A percentile compares a stretch with the other conserved stretches of the same genome.
These are phyloP conservation scores for Uromys caudimaculatus DNA, from an alignment of 2,797 vertebrate genomes.

Conservation along the genomic window DNA sequence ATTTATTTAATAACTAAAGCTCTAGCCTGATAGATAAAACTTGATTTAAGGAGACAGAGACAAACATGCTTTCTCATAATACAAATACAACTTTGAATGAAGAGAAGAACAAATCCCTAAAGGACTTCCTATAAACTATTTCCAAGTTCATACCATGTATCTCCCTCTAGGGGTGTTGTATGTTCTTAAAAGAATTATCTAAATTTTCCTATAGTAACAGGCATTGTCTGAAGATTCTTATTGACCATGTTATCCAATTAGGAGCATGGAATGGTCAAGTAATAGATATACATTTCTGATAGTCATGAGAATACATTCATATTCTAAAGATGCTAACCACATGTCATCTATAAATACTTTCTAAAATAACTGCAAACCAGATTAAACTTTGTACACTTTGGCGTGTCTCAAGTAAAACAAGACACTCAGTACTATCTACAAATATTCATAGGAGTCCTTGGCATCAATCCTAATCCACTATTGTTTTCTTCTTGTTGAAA, in stretches of 20 bases:
- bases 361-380: background rate
- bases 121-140: background rate
- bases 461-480: background rate
- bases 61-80: background rate
- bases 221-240: slow-evolving; percentile 5
- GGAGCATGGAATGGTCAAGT: background rate
- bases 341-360: background rate
- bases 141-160: background rate
- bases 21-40: background rate
- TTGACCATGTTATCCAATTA: background rate
- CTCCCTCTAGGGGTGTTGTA: background rate
- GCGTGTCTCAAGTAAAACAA: slow-evolving; percentile 1
- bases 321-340: background rate
- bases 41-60: background rate
- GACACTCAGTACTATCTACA: background rate
- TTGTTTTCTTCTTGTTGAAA: background rate
- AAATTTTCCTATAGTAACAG: background rate
- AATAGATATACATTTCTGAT: background rate
- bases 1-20: slow-evolving; percentile 14
- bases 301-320: background rate
- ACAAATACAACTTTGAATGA: background rate
- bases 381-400: background rate
- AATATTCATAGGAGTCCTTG: background rate
- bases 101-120: background rate
- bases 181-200: background rate